Evolutionary conservation across 2,113 vertebrate genomes (phyloP), one percentile per base, ranked within the genome.

Genomic region (Ivindomyrus marchei): DNA sequence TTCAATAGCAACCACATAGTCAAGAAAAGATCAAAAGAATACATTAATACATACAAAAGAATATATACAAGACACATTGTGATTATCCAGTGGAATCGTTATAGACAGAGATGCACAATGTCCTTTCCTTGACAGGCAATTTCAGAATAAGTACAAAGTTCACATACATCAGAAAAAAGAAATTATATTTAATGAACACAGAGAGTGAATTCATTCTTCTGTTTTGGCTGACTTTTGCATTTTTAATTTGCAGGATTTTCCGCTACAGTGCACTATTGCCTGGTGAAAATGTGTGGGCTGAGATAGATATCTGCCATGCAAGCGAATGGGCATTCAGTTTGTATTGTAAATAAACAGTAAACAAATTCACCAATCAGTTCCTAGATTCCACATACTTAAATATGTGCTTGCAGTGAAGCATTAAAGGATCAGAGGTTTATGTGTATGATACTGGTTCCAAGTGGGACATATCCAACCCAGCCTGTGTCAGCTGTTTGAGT

Each of bases 171-270:
- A 19, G 36, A 80, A 80, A 66, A 70, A 27, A 31, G n/a, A 70
- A 31, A 42, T 80, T 6, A 80, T 42, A 27, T 85, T 45, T 85
- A 15, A 50, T 86, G 84, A 50, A 85, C 21, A n/a, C 9, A 24
- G 4, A 49, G 84, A 31, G 84, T 50, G 47, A 47, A 47, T 50
- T 27, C 7, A 91, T 90, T 62, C 19, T 93, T 92, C 92, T 93
- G 90, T 92, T 89, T 15, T 89, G 88, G 92, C 91, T 87, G 74
- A 89, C 89, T 92, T 92, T 91, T 88, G 92, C 89, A 62, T 91
- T 92, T 74, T 91, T 94, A 95, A 95, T 94, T 94, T 92, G 93
- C 89, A 86, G 85, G 46, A 91, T 92, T 77, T 88, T 89, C 91
- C 88, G 91, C 92, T 85, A 85, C 90, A 88, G 89, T 89, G 91